Evolutionary conservation across 2,797 vertebrate genomes (phyloP).

Genomic region (Pelobates cultripes): DNA sequence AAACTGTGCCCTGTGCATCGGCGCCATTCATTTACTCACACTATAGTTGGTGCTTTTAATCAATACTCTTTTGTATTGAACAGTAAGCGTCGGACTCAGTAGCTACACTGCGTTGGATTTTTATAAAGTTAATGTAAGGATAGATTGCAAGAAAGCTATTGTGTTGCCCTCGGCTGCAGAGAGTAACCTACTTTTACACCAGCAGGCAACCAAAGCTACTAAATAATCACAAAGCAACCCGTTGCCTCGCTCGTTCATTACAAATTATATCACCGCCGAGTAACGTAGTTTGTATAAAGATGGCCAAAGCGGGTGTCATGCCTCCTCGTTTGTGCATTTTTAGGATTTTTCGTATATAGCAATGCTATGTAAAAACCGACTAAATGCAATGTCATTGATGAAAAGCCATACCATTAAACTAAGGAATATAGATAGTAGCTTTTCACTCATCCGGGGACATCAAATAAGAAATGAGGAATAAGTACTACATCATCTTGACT

Average conservation of each 20-base stretch:
- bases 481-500: too few species aligned
- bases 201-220: background rate
- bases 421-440: too few species aligned
- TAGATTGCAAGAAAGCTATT: constrained; percentile 1
- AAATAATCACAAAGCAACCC: background rate
- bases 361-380: too few species aligned
- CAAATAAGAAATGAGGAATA: too few species aligned
- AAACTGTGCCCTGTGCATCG: background rate
- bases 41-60: constrained; percentile 3
- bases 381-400: too few species aligned
- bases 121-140: constrained; percentile 6
- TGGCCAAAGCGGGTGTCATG: too few species aligned
- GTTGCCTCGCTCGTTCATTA: background rate
- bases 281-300: background rate
- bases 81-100: background rate
- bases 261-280: background rate
- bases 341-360: too few species aligned
- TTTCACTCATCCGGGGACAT: too few species aligned
- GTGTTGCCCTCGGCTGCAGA: background rate
- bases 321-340: too few species aligned
- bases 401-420: too few species aligned
- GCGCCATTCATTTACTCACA: background rate
- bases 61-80: constrained; percentile 9
- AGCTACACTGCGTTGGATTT: background rate
- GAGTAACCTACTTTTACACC: constrained; percentile 16